Evolutionary conservation across 2,797 vertebrate species (phyloP), one percentile per base, ranked within the genome.

Genomic region (Crax fasciolata): DNA sequence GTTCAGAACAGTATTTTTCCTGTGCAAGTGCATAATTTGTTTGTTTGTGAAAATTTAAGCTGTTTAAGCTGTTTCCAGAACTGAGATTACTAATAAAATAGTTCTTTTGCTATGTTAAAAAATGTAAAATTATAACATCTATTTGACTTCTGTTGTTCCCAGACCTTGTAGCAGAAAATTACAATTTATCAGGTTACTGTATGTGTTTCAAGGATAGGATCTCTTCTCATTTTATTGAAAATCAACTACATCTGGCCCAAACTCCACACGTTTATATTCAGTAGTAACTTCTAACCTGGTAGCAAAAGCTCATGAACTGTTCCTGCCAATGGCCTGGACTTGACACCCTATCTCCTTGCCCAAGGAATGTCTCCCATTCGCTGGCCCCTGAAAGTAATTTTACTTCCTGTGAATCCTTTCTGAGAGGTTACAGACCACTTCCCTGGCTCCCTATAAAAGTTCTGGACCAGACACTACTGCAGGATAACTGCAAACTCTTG

Each of bases 41-140:
- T 74, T 70, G 7, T 23, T 76, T 80, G 35, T 72, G 17, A 83
- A 87, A 65, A 44, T 43, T 89, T 70, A 44, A 82, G 13, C 3
- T 88, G 49, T 43, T 89, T 70, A 44, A 82, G 13, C 3, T 88
- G 9, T 76, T 91, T 88, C 39, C 21, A 70, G 66, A 49, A 52
- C 30, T 54, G 27, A 79, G 14, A 58, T 44, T 66, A 19, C 10
- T 78, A 49, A 51, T 2, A 57, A 61, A 87, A 57, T 2, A 30
- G 28, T 16, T 4, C 1, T 54, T 87, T 80, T 59, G n/a, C n/a
- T 35, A 38, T 11, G 5, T 38, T 70, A 66, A 63, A 63, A 80
- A 67, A 82, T 5, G 9, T 43, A 86, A 74, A 78, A 70, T 35
- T 25, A 28, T 28, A 65, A 44, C 71, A 81, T 18, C 28, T 65